Percentiles rank a stretch among this genome's conserved stretches.
Conservation (phyloP, 1,140 invertebrate species). For the Drosophila lacertosa region DNA sequence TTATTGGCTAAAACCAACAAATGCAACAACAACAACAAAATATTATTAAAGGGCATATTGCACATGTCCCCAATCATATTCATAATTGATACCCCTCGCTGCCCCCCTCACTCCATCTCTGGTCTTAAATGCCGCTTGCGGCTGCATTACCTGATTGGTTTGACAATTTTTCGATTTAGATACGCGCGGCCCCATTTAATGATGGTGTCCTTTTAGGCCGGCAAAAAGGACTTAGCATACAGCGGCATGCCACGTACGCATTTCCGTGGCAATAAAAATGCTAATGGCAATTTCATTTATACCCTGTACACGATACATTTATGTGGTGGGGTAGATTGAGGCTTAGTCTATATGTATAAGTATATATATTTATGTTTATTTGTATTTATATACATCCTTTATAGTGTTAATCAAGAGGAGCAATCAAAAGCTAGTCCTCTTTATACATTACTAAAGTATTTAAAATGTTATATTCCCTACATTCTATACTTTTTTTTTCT, state of each 20-base stretch:
- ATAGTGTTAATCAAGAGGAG: too few species aligned
- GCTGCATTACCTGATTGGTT: slow-evolving; percentile 41
- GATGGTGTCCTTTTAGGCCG: slow-evolving; percentile 1
- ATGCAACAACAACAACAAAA: slow-evolving; percentile 7
- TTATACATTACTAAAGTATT: too few species aligned
- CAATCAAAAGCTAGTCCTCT: too few species aligned
- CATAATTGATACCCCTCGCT: slow-evolving; percentile 19
- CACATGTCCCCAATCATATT: slow-evolving; percentile 26
- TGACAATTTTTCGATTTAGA: slow-evolving; percentile 41
- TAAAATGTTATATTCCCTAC: too few species aligned
- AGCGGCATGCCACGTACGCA: slow-evolving; percentile 10
- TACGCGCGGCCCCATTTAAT: slow-evolving; percentile 4
- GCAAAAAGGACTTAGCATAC: neutral
- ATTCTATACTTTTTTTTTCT: too few species aligned
- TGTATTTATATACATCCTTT: too few species aligned
- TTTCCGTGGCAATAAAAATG: slow-evolving; percentile 25
- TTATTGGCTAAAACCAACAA: slow-evolving; percentile 64
- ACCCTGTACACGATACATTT: neutral
- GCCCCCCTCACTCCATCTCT: neutral
- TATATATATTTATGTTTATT: too few species aligned
- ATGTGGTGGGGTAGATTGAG: neutral
- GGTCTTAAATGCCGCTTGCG: slow-evolving; percentile 7
- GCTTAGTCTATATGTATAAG: too few species aligned
- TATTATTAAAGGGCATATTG: slow-evolving; percentile 11
- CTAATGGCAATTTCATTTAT: slow-evolving; percentile 32